Base-by-base conservation (phyloP, 2,113 vertebrate species). In the Choloepus hoffmanni region DNA sequence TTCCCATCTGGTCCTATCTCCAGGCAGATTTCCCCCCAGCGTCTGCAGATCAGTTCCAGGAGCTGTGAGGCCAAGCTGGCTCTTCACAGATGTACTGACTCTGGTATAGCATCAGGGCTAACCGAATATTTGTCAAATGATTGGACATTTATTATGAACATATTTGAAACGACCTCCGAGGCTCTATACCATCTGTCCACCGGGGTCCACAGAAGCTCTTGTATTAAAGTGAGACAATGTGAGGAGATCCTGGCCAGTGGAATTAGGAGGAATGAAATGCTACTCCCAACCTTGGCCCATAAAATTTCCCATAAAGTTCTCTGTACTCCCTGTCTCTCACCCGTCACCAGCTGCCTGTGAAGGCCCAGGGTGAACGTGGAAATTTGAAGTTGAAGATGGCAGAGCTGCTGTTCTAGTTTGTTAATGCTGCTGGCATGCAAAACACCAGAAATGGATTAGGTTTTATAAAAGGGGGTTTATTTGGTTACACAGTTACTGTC, bases 241-340 rank as follows among this genome's bases (percentile, higher is more conserved):
- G 4, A 0, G 45, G 0, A 7, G 4, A 14, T 0, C 21, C 10
- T 6, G 1, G 14, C 11, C 7, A 11, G 18, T 14, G 73, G 21
- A 28, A 45, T 10, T 7, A 19, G 55, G 43, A 77, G 62, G 7
- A 26, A 1, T 40, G 3, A 0, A 3, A 14, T 16, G 28, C 48
- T n/a, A 1, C 15, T 11, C 9, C 9, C 15, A 1, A n/a, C 13
- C 0, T 5, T 14, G 72, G 36, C 33, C 24, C 15, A 0, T 63
- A 14, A 3, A 18, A 1, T 5, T 48, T 50, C 73, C 60, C 2
- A 16, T 7, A 19, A 16, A 43, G 5, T 43, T 21, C 13, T n/a
- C 30, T 30, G 2, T 15, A 1, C 4, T n/a, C 7, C 6, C 43
- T n/a, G 9, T 9, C 58, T 84, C 23, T 3, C 19, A 30, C 30